Conservation (phyloP, 2,888 invertebrate species). For the Pandemis cinnamomeana region DNA sequence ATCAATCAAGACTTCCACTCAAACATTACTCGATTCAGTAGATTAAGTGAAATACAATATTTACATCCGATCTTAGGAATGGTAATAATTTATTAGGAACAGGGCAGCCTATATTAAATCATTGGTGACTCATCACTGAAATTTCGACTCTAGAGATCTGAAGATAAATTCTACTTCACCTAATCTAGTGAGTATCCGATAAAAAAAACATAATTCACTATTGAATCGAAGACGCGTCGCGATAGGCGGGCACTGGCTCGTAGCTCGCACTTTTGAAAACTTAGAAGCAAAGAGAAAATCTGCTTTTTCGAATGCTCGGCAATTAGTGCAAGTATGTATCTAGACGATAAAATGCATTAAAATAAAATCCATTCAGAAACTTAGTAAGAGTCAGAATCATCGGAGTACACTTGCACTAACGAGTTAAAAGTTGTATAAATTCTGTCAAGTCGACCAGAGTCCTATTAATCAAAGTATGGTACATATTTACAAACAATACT, state of each 20-base stretch:
- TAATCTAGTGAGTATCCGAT: slow-evolving; percentile 69
- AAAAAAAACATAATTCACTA: slow-evolving; percentile 58
- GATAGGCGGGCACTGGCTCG: slow-evolving; percentile 46
- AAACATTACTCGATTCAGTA: slow-evolving; percentile 57
- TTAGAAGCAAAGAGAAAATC: slow-evolving; percentile 52
- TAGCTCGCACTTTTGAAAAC: slow-evolving; percentile 47
- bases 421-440: slow-evolving; percentile 57
- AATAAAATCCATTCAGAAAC: slow-evolving; percentile 46
- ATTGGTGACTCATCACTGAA: slow-evolving; percentile 83
- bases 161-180: slow-evolving; percentile 64
- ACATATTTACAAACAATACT: slow-evolving; percentile 84
- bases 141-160: slow-evolving; percentile 68
- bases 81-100: slow-evolving; percentile 77
- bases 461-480: slow-evolving; percentile 78
- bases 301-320: slow-evolving; percentile 47
- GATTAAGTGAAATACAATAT: slow-evolving; percentile 73
- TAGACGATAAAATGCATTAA: slow-evolving; percentile 44
- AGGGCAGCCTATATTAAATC: slow-evolving; percentile 77
- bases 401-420: slow-evolving; percentile 53
- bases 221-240: slow-evolving; percentile 78
- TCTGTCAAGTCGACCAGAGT: slow-evolving; percentile 64
- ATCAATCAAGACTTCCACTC: slow-evolving; percentile 47
- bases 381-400: slow-evolving; percentile 43
- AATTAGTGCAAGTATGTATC: slow-evolving; percentile 54
- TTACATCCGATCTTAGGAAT: slow-evolving; percentile 59